phyloP scores from a whole-genome alignment of 2,797 vertebrate genomes.

The Chloroceryle inda region DNA sequence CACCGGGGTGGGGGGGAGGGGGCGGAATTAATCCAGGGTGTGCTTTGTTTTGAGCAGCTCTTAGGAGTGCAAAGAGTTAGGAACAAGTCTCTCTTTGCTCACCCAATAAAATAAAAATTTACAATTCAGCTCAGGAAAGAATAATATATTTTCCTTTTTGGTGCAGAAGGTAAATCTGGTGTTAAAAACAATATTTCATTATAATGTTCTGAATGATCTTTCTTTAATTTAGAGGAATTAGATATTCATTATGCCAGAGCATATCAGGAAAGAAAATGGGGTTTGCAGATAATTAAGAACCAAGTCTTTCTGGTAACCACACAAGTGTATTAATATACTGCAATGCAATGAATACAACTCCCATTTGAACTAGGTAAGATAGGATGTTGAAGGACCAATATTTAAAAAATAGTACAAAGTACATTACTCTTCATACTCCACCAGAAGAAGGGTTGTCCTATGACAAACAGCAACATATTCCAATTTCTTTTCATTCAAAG shows the following conservation, averaged over 20 bases:
- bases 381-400: background rate
- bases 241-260: background rate
- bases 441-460: background rate
- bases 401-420: background rate
- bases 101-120: background rate
- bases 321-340: background rate
- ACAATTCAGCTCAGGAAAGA: background rate
- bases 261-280: background rate
- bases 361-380: background rate
- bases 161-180: background rate
- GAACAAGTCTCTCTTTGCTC: background rate
- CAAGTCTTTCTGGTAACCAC: background rate
- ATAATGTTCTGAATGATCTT: background rate
- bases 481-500: background rate
- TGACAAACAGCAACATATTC: background rate
- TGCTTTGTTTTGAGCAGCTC: background rate
- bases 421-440: background rate
- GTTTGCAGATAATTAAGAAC: background rate
- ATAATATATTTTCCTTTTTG: background rate
- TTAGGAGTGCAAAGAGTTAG: background rate
- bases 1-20: background rate
- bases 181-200: background rate
- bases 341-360: background rate
- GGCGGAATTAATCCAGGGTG: background rate
- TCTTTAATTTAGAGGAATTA: conserved; percentile 18